phyloP scores from a whole-genome alignment of 2,888 invertebrate species.

The Crioceris asparagi region DNA sequence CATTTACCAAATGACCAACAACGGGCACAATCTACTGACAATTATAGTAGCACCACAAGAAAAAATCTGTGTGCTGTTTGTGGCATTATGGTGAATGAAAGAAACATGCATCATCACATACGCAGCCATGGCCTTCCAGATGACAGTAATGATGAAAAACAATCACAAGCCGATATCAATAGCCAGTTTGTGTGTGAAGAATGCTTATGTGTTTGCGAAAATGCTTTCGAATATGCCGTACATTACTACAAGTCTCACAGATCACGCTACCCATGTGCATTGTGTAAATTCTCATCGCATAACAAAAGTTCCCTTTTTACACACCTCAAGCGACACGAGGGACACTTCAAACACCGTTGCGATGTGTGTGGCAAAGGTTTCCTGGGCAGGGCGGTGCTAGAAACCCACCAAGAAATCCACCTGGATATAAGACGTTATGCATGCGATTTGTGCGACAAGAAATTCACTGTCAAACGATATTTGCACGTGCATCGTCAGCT shows the following conservation, averaged over 20 bases:
- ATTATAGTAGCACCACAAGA: too few relatives aligned
- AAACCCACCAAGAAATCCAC: constrained; percentile 30
- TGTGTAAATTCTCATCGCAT: constrained; percentile 20
- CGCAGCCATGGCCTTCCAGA: too few relatives aligned
- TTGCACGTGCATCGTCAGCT: constrained; percentile 25
- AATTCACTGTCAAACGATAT: constrained; percentile 26
- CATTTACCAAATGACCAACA: too few relatives aligned
- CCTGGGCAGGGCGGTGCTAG: constrained; percentile 19
- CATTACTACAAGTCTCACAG: constrained; percentile 21
- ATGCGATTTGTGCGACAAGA: constrained; percentile 31
- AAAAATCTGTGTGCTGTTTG: too few relatives aligned
- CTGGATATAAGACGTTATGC: constrained; percentile 27
- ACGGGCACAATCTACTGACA: too few relatives aligned
- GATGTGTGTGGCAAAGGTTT: constrained; percentile 28
- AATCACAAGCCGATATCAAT: too few relatives aligned
- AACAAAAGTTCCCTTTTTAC: constrained; percentile 18
- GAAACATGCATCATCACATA: too few relatives aligned
- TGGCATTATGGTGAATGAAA: too few relatives aligned
- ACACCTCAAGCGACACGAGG: constrained; percentile 24
- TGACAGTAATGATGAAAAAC: too few relatives aligned
- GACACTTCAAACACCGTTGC: constrained; percentile 24
- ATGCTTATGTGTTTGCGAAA: too few relatives aligned
- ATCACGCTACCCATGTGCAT: constrained; percentile 19
- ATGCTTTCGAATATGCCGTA: constrained; percentile 21
- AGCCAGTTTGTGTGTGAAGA: too few relatives aligned